Conservation (phyloP, 37 sponge, comb jelly and placozoan genomes). For the Corticium candelabrum region DNA sequence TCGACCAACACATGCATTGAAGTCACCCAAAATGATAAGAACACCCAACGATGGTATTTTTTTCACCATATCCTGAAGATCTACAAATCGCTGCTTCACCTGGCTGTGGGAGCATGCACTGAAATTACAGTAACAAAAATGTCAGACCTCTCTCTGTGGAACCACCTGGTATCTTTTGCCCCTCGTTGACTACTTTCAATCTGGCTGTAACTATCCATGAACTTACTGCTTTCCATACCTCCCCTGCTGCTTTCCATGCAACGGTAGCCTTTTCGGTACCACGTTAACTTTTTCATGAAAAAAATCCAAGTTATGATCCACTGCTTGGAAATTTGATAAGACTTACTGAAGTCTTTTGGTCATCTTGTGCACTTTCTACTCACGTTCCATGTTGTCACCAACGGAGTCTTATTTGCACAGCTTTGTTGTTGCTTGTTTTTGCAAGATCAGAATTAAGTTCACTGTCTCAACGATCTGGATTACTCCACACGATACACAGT, state of each 20-base stretch:
- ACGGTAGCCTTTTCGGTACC: too few relatives aligned
- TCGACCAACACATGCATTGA: neutral
- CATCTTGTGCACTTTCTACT: too few relatives aligned
- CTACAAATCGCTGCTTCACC: neutral
- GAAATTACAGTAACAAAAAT: neutral
- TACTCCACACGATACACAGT: too few relatives aligned
- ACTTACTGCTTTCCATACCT: slow-evolving; percentile 14
- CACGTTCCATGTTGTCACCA: too few relatives aligned
- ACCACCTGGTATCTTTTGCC: neutral
- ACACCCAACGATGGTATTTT: neutral
- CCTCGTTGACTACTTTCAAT: neutral
- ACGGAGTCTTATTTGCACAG: too few relatives aligned
- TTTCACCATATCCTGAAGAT: slow-evolving; percentile 12
- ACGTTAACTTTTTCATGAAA: too few relatives aligned
- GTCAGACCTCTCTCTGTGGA: neutral
- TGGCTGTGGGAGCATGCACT: slow-evolving; percentile 10
- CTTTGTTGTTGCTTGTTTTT: too few relatives aligned
- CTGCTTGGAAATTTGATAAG: too few relatives aligned
- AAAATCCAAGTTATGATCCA: too few relatives aligned
- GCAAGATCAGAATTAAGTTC: too few relatives aligned
- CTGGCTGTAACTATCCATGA: slow-evolving; percentile 12
- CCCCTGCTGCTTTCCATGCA: slow-evolving; percentile 12
- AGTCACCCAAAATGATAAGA: slow-evolving; percentile 2
- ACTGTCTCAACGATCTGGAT: too few relatives aligned
- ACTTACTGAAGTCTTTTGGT: too few relatives aligned